Evolutionary conservation across 2,888 invertebrate genomes (phyloP), one percentile per base, ranked within the genome.

Genomic region (Melanchra persicariae): DNA sequence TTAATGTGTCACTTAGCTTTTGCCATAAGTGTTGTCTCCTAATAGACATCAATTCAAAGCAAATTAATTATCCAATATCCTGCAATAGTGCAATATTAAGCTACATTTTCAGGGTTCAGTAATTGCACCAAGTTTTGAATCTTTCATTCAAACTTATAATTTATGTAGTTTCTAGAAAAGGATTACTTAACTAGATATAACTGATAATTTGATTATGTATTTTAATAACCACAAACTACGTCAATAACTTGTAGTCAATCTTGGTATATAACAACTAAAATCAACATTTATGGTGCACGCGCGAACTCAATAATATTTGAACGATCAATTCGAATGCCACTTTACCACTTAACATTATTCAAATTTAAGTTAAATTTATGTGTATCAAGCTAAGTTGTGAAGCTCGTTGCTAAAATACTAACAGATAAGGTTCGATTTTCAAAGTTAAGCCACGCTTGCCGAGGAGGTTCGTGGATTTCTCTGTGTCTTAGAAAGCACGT

Each of bases 261-360:
- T 17, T 43, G 2, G 0, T 22, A 64, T 47, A 15, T 55, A 37
- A 66, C 22, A 12, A 45, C 8, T 22, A 37, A 1, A 47, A 24
- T 66, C 17, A 47, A 67, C 24, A 43, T 43, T 19, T 43, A 5
- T 45, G 22, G 5, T 5, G 17, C 17, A n/a, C 24, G 30, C 30
- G 0, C 19, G 52, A 73, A 60, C 51, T 45, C 17, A 45, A 77
- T 43, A 54, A 59, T 74, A 79, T 77, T 80, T 79, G 52, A 65
- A 52, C 52, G 6, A 74, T 19, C 43, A 63, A 80, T 62, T 73
- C 22, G 15, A 22, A 47, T 61, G 47, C 22, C 65, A 57, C n/a
- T 57, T 30, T n/a, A 43, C 17, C 34, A 62, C 66, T 65, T 52
- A 22, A 24, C 47, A 58, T 52, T 75, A 57, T 63, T 63, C n/a